A percentile compares a stretch with the other conserved stretches of the same genome.
phyloP scores from a whole-genome alignment of 1,140 invertebrate genomes.

The Amyelois transitella region DNA sequence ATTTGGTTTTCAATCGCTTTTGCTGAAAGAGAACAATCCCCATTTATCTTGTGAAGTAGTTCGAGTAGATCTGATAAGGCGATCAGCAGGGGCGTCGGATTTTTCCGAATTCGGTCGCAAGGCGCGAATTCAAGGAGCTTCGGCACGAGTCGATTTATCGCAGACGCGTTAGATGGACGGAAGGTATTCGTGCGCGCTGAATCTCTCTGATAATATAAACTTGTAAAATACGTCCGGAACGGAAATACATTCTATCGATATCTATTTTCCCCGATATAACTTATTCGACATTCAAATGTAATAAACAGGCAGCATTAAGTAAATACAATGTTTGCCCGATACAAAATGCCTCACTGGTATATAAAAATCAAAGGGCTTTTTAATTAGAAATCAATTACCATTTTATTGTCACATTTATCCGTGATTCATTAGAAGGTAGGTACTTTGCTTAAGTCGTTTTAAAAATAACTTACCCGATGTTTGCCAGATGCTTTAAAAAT shows the following conservation, averaged over 20 bases:
- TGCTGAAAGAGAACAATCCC: slow-evolving; percentile 36
- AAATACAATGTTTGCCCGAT: too few species aligned
- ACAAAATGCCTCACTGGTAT: neutral
- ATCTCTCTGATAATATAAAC: neutral
- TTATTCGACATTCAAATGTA: too few species aligned
- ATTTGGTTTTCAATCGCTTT: slow-evolving; percentile 40
- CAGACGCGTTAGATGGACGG: neutral
- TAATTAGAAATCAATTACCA: too few species aligned
- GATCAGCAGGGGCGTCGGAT: slow-evolving; percentile 30
- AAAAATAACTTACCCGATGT: neutral
- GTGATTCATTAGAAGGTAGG: too few species aligned
- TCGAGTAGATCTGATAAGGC: slow-evolving; percentile 39
- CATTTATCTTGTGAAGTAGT: slow-evolving; percentile 47
- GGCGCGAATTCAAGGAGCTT: slow-evolving; percentile 16
- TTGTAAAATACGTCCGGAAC: neutral
- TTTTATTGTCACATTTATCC: too few species aligned
- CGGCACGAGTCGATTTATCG: slow-evolving; percentile 14
- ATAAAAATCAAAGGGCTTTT: neutral
- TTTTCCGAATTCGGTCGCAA: slow-evolving; percentile 23
- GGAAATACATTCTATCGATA: neutral
- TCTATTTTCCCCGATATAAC: too few species aligned
- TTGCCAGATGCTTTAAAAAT: neutral
- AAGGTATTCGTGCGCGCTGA: neutral
- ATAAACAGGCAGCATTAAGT: too few species aligned
- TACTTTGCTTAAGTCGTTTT: too few species aligned